Evolutionary conservation across 1,140 invertebrate species (phyloP), one percentile per base, ranked within the genome.

Genomic region (Meloidogyne hapla): DNA sequence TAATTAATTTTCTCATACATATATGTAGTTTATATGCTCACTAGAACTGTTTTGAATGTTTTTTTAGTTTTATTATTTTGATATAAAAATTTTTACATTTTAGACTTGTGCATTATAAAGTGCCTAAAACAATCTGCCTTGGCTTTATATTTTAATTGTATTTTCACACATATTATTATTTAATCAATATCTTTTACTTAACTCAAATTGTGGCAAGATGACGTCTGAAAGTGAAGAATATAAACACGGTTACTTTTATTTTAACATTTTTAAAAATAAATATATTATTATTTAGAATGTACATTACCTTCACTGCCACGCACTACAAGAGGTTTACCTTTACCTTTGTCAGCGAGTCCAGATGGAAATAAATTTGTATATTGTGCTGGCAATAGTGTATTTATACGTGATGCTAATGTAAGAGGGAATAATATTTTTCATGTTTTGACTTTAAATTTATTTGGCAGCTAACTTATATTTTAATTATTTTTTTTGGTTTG

Each of bases 341-440:
- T 98, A 79, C 94, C 98, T 61, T 88, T 99, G 69, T 94, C 94
- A 71, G 92, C 92, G 26, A 95, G 97, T 90, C 95, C 95, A 12
- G 97, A 98, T 88, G 95, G 95, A 63, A 95, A 96, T 84, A 97
- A 94, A 86, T 95, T 98, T 88, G 90, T 99, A 25, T 99, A 99
- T 88, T 93, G 94, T 48, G 96, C 98, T 91, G 95, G 95, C 80
- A 96, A 96, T 87, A 96, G 93, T 86, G 94, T 99, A 62, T 96
- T 96, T 83, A 98, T 99, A 84, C 90, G 96, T 76, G 93, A 98
- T 89, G 94, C 98, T 85, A 93, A 94, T 80, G 93, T 94, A 89
- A 91, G n/a, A n/a, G 77, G 83, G 67, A 74, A 38, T 23, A 10
- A 33, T 48, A 62, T 64, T 82, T 33, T 63, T 56, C 15, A 21